Conservation (phyloP, 2,797 vertebrate species). For the Cyclura pinguis region DNA sequence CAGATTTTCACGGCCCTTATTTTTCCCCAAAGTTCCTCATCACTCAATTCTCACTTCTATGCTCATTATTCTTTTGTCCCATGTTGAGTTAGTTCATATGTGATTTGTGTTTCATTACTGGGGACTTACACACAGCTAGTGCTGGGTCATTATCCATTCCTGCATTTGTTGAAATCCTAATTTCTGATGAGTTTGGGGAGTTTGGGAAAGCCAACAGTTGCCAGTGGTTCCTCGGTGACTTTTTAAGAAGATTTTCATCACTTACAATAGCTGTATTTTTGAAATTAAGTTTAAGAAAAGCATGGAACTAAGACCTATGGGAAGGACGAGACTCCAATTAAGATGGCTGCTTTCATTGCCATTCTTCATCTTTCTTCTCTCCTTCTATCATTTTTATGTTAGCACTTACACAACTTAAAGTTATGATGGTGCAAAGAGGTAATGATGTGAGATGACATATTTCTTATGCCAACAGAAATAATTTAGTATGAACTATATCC, state of each 20-base stretch:
- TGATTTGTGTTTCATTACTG: neutral
- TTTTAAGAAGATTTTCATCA: neutral
- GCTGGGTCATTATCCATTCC: neutral
- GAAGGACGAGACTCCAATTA: neutral
- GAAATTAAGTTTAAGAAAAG: neutral
- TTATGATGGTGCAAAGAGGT: neutral
- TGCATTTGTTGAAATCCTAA: neutral
- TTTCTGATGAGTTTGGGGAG: neutral
- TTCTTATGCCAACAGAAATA: neutral
- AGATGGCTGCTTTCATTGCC: neutral
- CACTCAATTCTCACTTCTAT: neutral
- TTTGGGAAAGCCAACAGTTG: neutral
- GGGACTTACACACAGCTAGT: neutral
- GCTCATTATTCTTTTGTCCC: neutral
- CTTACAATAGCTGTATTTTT: neutral
- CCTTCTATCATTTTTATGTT: neutral
- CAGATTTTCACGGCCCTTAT: neutral
- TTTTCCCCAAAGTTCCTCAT: neutral
- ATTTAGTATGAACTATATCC: neutral
- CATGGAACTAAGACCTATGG: too few relatives aligned
- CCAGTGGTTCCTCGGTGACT: neutral
- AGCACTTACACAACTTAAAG: neutral
- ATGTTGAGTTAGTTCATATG: neutral
- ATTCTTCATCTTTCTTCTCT: neutral
- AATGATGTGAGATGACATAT: neutral